Evolutionary conservation across 2,797 vertebrate species (phyloP), one percentile per base, ranked within the genome.

Genomic region (Coregonus suidteri): DNA sequence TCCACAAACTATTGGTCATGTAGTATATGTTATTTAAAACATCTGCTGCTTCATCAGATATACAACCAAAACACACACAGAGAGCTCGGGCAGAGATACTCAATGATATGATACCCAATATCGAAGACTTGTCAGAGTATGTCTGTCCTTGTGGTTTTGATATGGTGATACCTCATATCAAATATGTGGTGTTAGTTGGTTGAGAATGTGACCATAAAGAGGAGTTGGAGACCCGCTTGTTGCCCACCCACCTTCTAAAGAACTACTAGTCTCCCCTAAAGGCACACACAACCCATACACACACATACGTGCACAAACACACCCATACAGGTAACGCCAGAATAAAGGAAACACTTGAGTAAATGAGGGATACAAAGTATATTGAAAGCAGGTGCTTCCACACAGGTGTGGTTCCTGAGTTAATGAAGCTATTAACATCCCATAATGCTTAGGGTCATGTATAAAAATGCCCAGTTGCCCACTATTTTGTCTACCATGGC

Each of bases 1-100:
- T 47, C 41, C 41, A 47, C 41, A 47, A 9, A 11, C 9, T 11
- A 9, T 47, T 47, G 41, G 41, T 47, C 9, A 47, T 47, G 41
- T 47, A 47, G 41, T 47, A 7, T 47, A 47, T 47, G 81, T 82
- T 78, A 77, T 84, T 89, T 79, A 65, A 79, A 86, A 81, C 81
- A 85, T 74, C 80, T 81, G 69, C 77, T n/a, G 79, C 62, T 53
- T 81, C 52, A 71, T 77, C 62, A 68, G 31, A 73, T 65, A 75
- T 37, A 35, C 77, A 4, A 56, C 51, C 65, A 74, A 79, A 80
- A 68, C 25, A 77, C 41, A 75, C 41, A 64, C 16, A 31, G 7
- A 20, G 15, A 56, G 51, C 31, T 31, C 66, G 37, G 31, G 31
- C 4, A 68, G 31, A 73, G 14, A 34, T 31, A 47, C 47, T 53